These are phyloP conservation scores for Xenopus petersii DNA, from an alignment of 2,797 vertebrate species.

Conservation along the genomic window DNA sequence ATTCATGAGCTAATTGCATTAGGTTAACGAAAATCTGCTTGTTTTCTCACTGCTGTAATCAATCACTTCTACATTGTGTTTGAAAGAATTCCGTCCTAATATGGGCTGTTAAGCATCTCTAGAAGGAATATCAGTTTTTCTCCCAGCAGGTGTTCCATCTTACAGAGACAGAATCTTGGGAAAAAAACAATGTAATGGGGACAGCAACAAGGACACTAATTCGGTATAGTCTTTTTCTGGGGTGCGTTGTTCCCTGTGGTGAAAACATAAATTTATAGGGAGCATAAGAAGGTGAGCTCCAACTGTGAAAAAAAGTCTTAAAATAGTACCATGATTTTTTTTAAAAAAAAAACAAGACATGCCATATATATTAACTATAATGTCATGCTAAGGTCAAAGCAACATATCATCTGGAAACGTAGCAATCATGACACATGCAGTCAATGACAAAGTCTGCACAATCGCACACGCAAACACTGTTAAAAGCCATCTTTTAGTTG, in stretches of 20 bases:
- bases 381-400: too few species aligned
- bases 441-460: too few species aligned
- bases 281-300: background rate
- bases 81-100: background rate
- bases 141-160: background rate
- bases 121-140: background rate
- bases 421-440: too few species aligned
- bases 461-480: too few species aligned
- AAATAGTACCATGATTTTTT: too few species aligned
- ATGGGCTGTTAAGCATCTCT: background rate
- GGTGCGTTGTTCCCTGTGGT: background rate
- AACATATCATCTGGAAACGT: too few species aligned
- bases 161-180: background rate
- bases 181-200: background rate
- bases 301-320: background rate
- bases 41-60: background rate
- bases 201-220: background rate
- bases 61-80: background rate
- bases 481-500: too few species aligned
- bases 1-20: background rate
- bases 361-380: too few species aligned
- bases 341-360: too few species aligned
- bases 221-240: background rate
- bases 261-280: background rate
- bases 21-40: background rate